Conservation (phyloP, 2,888 invertebrate genomes). For the Drosophila mimica region DNA sequence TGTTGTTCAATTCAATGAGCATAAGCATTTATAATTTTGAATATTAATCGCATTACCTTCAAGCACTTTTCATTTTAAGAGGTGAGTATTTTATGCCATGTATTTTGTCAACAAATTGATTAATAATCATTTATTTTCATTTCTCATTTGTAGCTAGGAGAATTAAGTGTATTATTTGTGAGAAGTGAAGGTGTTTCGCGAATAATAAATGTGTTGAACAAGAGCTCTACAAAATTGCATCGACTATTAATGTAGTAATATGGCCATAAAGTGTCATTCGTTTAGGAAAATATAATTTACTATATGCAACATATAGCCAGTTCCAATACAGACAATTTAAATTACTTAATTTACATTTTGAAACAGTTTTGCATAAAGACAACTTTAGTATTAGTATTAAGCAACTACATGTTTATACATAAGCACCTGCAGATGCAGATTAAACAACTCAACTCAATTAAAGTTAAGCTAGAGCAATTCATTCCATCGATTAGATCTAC, state of each 20-base stretch:
- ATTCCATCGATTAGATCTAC: conserved; percentile 4
- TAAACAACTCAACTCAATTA: conserved; percentile 9
- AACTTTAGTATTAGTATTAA: background rate
- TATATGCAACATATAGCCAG: background rate
- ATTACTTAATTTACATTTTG: conserved; percentile 63
- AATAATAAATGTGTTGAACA: background rate
- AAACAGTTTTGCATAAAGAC: conserved; percentile 43
- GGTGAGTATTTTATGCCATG: background rate
- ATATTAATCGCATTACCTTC: background rate
- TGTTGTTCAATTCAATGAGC: background rate
- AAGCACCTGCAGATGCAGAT: background rate
- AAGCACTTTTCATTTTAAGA: background rate
- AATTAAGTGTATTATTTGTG: background rate
- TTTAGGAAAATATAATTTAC: background rate
- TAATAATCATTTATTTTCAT: background rate
- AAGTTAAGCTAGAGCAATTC: conserved; percentile 20
- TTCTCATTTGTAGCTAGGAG: background rate
- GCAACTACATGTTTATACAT: background rate
- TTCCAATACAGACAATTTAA: conserved; percentile 10
- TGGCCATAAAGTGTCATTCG: background rate
- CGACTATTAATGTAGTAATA: no score
- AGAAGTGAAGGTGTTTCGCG: background rate
- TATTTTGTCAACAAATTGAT: background rate
- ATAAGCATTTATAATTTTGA: background rate
- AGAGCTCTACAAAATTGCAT: background rate